Base-by-base conservation (phyloP, 2,888 invertebrate species). In the Idaea biselata region DNA sequence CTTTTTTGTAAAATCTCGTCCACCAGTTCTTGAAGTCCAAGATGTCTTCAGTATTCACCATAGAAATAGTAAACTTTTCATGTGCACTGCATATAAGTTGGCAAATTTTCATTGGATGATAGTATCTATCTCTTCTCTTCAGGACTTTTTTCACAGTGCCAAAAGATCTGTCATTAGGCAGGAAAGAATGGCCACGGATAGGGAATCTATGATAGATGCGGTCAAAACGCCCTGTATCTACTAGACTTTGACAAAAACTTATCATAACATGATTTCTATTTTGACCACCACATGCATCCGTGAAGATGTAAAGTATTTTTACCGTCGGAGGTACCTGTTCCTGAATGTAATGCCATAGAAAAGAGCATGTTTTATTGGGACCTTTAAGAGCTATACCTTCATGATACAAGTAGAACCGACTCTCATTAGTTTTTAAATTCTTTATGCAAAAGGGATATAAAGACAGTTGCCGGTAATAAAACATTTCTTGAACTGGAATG, bases 401-500 rank as follows among this genome's bases (percentile, higher is more conserved):
- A 18, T 58, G 58, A 16, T 58, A 58, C 14, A 17, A 3, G 17
- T 58, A 58, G 16, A 58, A 58, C 4, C 18, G 16, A 16, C 16
- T 17, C 31, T 58, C 18, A 17, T 58, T 31, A 16, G 58, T 58
- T 58, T 58, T 58, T 11, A 58, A 18, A 11, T 31, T 17, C 5
- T 58, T 16, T 16, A 58, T 17, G 58, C 54, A 54, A 54, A 54
- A 58, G 16, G 32, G 16, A 33, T 33, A 33, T 17, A 17, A n/a
- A 16, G 17, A 32, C 17, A 17, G 44, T 54, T 62, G 55, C 54
- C 63, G 31, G 8, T 55, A 56, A 53, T 59, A 63, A 61, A 66
- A 66, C n/a, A 63, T 58, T 53, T 66, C 61, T 57, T 60, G 63
- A 54, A 66, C 59, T 54, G 63, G 65, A 56, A 66, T 66, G 18